Base-by-base conservation (phyloP, 2,888 invertebrate genomes). In the Drosophila subquinaria region DNA sequence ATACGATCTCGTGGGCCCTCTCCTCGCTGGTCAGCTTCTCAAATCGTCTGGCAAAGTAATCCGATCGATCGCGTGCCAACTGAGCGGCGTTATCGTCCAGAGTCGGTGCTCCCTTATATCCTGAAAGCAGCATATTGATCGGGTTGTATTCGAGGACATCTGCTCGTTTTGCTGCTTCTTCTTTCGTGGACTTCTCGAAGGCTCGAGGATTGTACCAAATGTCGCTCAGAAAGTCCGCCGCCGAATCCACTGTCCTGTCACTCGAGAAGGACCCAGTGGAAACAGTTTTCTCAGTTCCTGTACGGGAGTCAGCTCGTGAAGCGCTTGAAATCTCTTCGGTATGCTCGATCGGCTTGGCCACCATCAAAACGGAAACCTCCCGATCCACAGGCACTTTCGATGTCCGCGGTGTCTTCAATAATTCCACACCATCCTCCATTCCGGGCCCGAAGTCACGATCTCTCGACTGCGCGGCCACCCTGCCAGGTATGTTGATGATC, bases 161-260 rank as follows among this genome's bases (percentile, higher is more conserved):
- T 23, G 13, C 33, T 3, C 13, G 55, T 13, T 1, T 17, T 17
- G 33, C 0, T 1, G 20, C 8, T 51, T 13, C 8, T 2, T 4
- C 8, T 4, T 4, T 33, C 40, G 8, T 27, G 30, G 17, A 9
- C 10, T 13, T 33, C 23, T 40, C 43, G 6, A 15, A 45, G 10
- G 35, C 45, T 9, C 13, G 5, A 4, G 52, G 50, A 47, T 71
- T n/a, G 35, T 33, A 47, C 83, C 81, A 81, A 0, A 68, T 57
- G 0, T 68, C 60, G 5, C 43, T 63, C 0, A 81, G 42, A 0
- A 59, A 71, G n/a, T 66, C 55, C 0, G 8, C n/a, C 0, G 9
- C n/a, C n/a, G 64, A 50, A 5, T 3, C 9, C 4, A 27, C 23
- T 4, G 20, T 30, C 36, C 1, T 8, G 11, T 36, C 51, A 17